Base-by-base conservation (phyloP, 2,113 vertebrate genomes). In the Jaculus jaculus region DNA sequence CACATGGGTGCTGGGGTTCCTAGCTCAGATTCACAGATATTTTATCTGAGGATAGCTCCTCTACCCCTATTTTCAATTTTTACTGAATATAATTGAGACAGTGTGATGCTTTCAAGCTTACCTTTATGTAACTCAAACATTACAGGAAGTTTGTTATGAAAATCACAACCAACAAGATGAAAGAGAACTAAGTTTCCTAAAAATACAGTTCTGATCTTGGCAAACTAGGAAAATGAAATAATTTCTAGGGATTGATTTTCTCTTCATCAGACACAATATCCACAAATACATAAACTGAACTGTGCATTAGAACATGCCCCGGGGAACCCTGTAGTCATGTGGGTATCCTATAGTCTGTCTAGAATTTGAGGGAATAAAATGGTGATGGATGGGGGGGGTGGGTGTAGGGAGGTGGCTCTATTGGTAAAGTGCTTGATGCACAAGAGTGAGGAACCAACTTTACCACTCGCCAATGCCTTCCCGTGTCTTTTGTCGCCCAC, bases 141-240 rank as follows among this genome's bases (percentile, higher is more conserved):
- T 23, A 63, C 66, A 71, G 21, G 13, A 5, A 20, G 8, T 72
- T 63, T 63, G 18, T 79, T 71, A 79, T 65, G 39, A 18, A 84
- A 75, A 68, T 28, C 23, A 73, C 3, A 68, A 71, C 18, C 1
- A 21, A 58, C 24, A 28, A 30, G 4, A 47, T 63, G 42, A 72
- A 80, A 32, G 85, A 63, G 85, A 82, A 16, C 3, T 74, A 1
- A 86, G 60, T 75, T 94, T 89, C 84, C 89, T 75, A 74, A 63
- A 21, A 85, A 69, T 9, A 82, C 7, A 13, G 0, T 88, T 79
- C 26, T 72, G 79, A 61, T 47, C 42, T 54, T 58, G 21, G 13
- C n/a, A 68, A 84, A 74, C 26, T 28, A 63, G 18, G 58, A 24
- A 85, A 89, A 71, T 0, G 1, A 34, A 89, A 90, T 82, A 39